Base-by-base conservation (phyloP, 2,113 vertebrate genomes). In the Ammodytes marinus region DNA sequence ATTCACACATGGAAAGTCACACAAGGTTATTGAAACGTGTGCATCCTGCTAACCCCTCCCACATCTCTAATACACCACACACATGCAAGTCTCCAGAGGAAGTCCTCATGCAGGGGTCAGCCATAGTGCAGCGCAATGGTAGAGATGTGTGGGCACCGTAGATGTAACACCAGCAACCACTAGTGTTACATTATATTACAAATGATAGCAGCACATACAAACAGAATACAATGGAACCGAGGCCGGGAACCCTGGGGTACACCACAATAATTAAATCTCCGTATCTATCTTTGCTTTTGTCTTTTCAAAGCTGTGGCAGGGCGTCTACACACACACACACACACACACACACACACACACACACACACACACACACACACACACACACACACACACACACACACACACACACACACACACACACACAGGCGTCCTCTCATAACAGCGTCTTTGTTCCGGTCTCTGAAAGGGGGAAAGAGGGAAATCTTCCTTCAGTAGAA, bases 401-500 rank as follows among this genome's bases (percentile, higher is more conserved):
- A 27, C 27, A 27, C 27, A 27, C 27, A 27, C 27, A 27, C 27
- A 27, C 27, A 27, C 27, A 27, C 27, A 27, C 27, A 27, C 27
- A 27, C 27, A 27, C 27, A 27, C 40, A 67, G 54, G 50, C 40
- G 64, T 66, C n/a, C 69, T 74, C 8, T n/a, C 57, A 39, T 27
- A 17, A 27, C 63, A 8, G 19, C 9, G 8, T 84, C 63, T 82
- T 69, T 77, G 71, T 79, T 35, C 27, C 57, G 69, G 64, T 55
- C 73, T 64, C 67, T 72, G 15, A 53, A 60, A 75, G 70, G 80
- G 55, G 39, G 47, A 27, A 27, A 76, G 61, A 11, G 64, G 74
- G 65, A 77, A 60, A 70, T 82, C 72, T 80, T 71, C 74, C 60
- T 76, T 74, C 52, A 58, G 64, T 46, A 66, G 69, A 75, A 69